Conservation (phyloP, 2,888 invertebrate genomes). For the Limnephilus marmoratus region DNA sequence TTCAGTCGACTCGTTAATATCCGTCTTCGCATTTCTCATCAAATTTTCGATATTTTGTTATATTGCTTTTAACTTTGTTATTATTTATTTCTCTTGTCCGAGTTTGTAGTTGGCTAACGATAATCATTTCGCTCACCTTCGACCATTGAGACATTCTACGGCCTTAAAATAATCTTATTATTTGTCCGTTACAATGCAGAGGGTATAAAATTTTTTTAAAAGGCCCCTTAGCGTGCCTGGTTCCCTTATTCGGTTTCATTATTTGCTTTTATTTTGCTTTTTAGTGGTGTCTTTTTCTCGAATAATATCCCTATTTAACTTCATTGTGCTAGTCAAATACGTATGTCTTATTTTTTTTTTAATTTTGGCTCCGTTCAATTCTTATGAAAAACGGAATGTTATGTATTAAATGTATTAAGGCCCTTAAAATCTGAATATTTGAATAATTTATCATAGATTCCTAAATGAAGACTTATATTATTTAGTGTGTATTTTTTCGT, state of each 20-base stretch:
- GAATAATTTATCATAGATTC: no score
- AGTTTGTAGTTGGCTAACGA: neutral
- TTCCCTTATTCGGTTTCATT: neutral
- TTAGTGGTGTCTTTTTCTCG: neutral
- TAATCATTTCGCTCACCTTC: neutral
- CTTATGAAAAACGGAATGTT: neutral
- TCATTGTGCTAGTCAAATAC: neutral
- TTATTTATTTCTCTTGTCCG: neutral
- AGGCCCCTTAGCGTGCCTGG: neutral
- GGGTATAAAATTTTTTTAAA: neutral
- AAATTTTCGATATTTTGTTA: neutral
- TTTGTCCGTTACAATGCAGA: neutral
- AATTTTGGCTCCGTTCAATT: neutral
- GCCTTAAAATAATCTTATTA: neutral
- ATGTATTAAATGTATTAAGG: neutral
- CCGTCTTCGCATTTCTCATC: neutral
- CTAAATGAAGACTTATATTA: neutral
- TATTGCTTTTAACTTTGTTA: neutral
- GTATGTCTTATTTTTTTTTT: neutral
- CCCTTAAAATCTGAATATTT: neutral
- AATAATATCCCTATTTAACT: neutral
- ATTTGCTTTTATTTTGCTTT: neutral
- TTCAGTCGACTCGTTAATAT: neutral
- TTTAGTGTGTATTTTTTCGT: neutral
- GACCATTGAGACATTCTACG: neutral